Conservation (phyloP, 2,888 invertebrate genomes). For the Trimorus sp. region DNA sequence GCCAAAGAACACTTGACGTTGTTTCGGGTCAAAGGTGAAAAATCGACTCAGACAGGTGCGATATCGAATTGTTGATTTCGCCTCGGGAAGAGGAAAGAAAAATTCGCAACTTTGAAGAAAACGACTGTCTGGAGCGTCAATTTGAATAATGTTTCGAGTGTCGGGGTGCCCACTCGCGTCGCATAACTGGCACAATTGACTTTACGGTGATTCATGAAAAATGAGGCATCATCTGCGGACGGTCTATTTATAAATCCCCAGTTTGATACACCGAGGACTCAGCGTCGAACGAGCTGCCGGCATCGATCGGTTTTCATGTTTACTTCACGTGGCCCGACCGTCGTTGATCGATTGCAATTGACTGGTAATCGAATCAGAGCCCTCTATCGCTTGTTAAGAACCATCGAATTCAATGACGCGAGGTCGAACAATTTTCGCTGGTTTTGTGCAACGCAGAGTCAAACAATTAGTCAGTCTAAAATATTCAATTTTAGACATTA, state of each 20-base stretch:
- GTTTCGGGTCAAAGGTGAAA: too few species aligned
- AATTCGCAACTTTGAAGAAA: too few species aligned
- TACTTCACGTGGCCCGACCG: slow-evolving; percentile 1
- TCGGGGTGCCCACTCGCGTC: not conserved
- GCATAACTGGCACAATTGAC: slow-evolving; percentile 2
- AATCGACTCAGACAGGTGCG: too few species aligned
- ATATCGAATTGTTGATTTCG: too few species aligned
- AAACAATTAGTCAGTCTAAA: too few species aligned
- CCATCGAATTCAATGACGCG: not conserved
- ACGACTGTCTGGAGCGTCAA: too few species aligned
- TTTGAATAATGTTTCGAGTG: not conserved
- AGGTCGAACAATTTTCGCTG: not conserved
- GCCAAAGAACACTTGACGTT: too few species aligned
- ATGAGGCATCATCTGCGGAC: not conserved
- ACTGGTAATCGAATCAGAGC: slow-evolving; percentile 9
- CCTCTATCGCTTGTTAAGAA: slow-evolving; percentile 10
- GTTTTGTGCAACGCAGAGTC: not conserved
- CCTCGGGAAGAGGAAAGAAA: too few species aligned
- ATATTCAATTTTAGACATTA: too few species aligned
- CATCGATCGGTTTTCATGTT: slow-evolving; percentile 40
- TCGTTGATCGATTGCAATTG: slow-evolving; percentile 17
- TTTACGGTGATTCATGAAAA: slow-evolving; percentile 12
- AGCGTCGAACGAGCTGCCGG: slow-evolving; percentile 8
- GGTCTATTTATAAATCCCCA: slow-evolving; percentile 13
- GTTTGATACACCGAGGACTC: slow-evolving; percentile 21